phyloP scores from a whole-genome alignment of 2,113 vertebrate genomes.

The Hystrix brachyura region DNA sequence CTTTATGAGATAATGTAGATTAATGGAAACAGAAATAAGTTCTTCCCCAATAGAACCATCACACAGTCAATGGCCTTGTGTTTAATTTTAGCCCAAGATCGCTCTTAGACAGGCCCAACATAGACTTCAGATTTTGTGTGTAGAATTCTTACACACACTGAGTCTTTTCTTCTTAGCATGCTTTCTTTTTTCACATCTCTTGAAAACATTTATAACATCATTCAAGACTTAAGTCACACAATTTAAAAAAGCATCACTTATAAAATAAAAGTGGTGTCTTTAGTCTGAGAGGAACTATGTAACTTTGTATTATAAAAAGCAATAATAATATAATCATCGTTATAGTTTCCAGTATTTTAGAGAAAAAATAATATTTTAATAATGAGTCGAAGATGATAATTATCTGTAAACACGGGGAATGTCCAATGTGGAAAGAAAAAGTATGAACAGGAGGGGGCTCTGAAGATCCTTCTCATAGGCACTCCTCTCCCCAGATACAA shows the following conservation, averaged over 20 bases:
- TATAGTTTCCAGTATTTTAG: neutral
- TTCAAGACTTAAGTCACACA: neutral
- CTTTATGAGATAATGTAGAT: neutral
- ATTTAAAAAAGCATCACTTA: neutral
- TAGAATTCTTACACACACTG: neutral
- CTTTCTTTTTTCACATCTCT: neutral
- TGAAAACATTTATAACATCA: constrained; percentile 8
- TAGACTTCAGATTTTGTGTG: neutral
- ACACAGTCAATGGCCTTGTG: neutral
- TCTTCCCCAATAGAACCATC: neutral
- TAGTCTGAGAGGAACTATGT: neutral
- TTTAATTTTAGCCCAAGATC: neutral
- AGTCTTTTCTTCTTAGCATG: neutral
- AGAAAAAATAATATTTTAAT: neutral
- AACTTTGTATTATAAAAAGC: neutral
- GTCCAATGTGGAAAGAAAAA: neutral
- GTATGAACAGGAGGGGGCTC: neutral
- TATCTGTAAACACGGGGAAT: neutral
- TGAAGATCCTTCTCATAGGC: neutral
- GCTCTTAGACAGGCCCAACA: neutral
- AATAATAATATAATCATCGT: neutral
- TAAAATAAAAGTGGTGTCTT: neutral
- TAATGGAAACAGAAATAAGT: neutral
- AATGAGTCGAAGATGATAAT: neutral
- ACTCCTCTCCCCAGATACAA: neutral